These are phyloP conservation scores for Eupithecia vulgata DNA, from an alignment of 2,888 invertebrate species.

Conservation along the genomic window DNA sequence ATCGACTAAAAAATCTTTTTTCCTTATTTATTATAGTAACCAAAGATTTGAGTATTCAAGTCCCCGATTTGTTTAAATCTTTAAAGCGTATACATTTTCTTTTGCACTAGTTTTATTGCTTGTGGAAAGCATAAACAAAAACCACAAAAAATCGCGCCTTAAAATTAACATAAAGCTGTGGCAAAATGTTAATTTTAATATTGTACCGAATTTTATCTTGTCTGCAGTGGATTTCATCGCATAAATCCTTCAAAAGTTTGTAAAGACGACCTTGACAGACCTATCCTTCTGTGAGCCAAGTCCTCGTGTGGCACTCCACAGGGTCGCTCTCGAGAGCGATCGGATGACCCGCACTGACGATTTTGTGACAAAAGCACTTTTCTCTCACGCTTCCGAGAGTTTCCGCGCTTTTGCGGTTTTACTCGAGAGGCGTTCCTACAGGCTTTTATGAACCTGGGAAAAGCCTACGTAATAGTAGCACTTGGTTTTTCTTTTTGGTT, in stretches of 20 bases:
- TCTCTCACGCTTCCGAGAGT: constrained; percentile 30
- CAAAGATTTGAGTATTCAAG: too few relatives aligned
- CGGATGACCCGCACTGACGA: constrained; percentile 32
- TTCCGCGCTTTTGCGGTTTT: neutral
- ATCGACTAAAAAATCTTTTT: too few relatives aligned
- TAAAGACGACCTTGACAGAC: neutral
- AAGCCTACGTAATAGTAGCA: neutral
- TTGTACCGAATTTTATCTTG: too few relatives aligned
- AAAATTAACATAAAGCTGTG: too few relatives aligned
- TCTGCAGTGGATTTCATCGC: too few relatives aligned
- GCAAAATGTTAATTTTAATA: too few relatives aligned
- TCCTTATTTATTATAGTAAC: too few relatives aligned
- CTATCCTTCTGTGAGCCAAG: constrained; percentile 6
- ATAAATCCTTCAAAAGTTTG: neutral
- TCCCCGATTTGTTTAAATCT: too few relatives aligned
- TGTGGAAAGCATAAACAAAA: too few relatives aligned
- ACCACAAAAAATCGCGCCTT: too few relatives aligned
- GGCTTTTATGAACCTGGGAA: neutral
- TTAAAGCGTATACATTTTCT: too few relatives aligned
- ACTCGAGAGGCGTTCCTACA: neutral
- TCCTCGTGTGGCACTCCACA: constrained; percentile 41
- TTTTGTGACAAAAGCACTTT: constrained; percentile 44
- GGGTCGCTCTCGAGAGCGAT: constrained; percentile 40
- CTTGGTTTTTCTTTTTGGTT: neutral
- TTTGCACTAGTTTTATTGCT: too few relatives aligned